phyloP scores from a whole-genome alignment of 2,113 vertebrate species.

The Sceloporus tristichus region DNA sequence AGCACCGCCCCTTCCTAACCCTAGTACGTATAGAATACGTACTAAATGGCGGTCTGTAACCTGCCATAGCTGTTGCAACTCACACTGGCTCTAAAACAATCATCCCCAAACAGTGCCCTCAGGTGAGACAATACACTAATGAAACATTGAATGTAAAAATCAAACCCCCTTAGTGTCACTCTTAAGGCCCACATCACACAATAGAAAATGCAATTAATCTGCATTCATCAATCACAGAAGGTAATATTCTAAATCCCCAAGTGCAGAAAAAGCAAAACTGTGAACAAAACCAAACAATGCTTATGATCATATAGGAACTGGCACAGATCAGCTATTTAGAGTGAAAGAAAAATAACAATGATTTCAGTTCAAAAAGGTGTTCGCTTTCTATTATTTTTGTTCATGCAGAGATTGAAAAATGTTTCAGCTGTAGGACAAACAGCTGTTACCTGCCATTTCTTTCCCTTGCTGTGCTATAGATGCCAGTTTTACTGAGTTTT shows the following conservation, averaged over 20 bases:
- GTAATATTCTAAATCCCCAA: neutral
- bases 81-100: neutral
- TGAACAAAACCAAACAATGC: neutral
- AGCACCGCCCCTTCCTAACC: too few relatives aligned
- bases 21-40: too few relatives aligned
- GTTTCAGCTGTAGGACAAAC: slow-evolving; percentile 32
- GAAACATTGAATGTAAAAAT: neutral
- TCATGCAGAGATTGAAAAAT: slow-evolving; percentile 34
- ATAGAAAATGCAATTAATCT: neutral
- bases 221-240: neutral
- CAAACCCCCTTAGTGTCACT: neutral
- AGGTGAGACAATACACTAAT: neutral
- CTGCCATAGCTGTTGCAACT: neutral
- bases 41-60: too few relatives aligned
- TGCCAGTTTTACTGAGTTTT: slow-evolving; percentile 58
- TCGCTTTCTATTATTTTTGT: slow-evolving; percentile 18
- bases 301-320: neutral
- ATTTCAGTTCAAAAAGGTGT: neutral
- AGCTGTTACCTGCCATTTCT: slow-evolving; percentile 27
- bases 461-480: slow-evolving; percentile 54
- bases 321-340: neutral
- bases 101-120: neutral
- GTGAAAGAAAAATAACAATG: neutral
- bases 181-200: neutral
- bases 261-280: neutral